Conservation (phyloP, 2,888 invertebrate genomes). For the Phytoseiulus persimilis region DNA sequence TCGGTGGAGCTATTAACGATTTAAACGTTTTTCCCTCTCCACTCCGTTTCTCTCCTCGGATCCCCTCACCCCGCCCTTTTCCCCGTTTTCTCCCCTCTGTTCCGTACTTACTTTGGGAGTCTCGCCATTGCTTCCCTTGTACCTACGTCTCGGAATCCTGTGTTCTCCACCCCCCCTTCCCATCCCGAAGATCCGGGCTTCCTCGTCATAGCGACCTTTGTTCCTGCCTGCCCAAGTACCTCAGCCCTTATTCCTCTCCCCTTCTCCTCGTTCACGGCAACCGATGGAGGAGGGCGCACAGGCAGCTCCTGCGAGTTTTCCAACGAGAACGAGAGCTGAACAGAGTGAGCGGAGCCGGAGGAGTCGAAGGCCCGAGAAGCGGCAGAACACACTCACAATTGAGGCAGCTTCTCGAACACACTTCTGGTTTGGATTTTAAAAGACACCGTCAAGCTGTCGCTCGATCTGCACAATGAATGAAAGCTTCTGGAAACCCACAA, state of each 20-base stretch:
- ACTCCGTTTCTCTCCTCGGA: background rate
- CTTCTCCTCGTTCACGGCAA: background rate
- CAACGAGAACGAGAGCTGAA: background rate
- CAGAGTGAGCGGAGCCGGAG: too few species aligned
- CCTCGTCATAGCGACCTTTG: background rate
- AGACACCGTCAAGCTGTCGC: too few species aligned
- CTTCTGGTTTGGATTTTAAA: too few species aligned
- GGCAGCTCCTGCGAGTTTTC: background rate
- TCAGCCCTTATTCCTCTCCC: background rate
- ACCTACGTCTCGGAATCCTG: background rate
- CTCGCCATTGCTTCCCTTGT: background rate
- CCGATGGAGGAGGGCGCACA: background rate
- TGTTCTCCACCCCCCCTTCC: background rate
- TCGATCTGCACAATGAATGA: too few species aligned
- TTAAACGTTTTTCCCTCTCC: background rate
- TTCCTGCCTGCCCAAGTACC: background rate
- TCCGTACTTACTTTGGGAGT: background rate
- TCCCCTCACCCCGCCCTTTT: background rate
- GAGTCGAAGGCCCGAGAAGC: too few species aligned
- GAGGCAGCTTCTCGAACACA: too few species aligned
- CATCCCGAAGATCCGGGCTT: background rate
- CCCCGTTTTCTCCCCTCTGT: background rate
- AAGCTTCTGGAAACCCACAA: too few species aligned
- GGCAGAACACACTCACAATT: too few species aligned
- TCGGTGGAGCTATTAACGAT: background rate